Evolutionary conservation across 2,888 invertebrate genomes (phyloP).

Genomic region (Cosmia pyralina): DNA sequence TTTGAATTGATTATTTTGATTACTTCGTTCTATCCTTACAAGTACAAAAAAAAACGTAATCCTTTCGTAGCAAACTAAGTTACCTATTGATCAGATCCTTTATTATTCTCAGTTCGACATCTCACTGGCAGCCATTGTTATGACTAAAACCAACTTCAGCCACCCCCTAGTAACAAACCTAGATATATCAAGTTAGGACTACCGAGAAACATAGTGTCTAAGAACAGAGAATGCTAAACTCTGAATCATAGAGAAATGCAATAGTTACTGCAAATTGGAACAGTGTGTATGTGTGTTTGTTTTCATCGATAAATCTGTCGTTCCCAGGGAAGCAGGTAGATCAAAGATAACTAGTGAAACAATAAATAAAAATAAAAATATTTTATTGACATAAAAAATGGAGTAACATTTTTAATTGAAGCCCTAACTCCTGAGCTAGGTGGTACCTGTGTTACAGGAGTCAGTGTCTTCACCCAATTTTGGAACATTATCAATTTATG

Average conservation of each 20-base stretch:
- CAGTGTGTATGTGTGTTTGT: neutral
- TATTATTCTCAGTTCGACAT: neutral
- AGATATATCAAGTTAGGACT: neutral
- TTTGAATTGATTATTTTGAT: neutral
- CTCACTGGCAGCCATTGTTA: neutral
- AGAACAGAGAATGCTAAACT: neutral
- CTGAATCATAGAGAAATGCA: neutral
- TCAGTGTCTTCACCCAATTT: no score
- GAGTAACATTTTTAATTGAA: no score
- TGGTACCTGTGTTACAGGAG: no score
- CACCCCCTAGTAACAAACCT: neutral
- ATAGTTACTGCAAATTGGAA: constrained; percentile 11
- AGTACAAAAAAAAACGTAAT: no score
- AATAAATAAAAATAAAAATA: no score
- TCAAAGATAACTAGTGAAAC: no score
- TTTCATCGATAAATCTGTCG: neutral
- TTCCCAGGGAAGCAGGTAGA: neutral
- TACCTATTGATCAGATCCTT: neutral
- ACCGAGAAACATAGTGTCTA: neutral
- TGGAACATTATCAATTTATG: no score
- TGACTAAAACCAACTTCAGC: neutral
- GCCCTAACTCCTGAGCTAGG: no score
- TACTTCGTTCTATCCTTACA: neutral
- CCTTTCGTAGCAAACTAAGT: neutral
- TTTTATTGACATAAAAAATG: no score